Evolutionary conservation across 2,888 invertebrate genomes (phyloP), one percentile per base, ranked within the genome.

Genomic region (Ceraclea dissimilis): DNA sequence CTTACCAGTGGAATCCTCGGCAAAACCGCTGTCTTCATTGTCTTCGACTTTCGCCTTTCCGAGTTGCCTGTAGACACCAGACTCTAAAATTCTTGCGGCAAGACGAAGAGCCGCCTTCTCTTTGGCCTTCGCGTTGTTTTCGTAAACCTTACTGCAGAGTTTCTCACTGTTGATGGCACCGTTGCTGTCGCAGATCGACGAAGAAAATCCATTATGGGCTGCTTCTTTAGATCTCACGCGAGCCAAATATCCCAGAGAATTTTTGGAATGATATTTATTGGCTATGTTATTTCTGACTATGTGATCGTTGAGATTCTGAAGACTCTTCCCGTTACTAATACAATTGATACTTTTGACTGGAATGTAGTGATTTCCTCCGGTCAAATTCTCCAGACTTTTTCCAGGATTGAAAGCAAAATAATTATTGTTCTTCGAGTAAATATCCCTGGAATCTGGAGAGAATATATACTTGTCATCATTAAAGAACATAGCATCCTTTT

Each of bases 261-360:
- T 56, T 33, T 33, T 57, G 19, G 26, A 39, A 18, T 53, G 39
- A 39, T 47, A 52, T 16, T 70, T 72, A 2, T 64, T 62, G 5
- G 76, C 74, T 43, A 67, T 65, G 57, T 71, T 76, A 64, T 74
- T 68, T 60, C 74, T 74, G 33, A 74, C 63, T 52, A 66, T 68
- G 26, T 72, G 73, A 13, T 76, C 76, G 57, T 70, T 72, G 61
- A 78, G 68, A 62, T 76, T 77, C 63, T 78, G 77, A 60, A 76
- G 72, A 66, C 78, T 78, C 65, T 77, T 78, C 57, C 76, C 77
- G 1, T 76, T 69, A 46, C 70, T 65, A 5, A 58, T 19, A 6
- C 50, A 51, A 49, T 60, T 51, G 6, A 48, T 57, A n/a, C 49
- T 59, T 21, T 59, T 57, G 34, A 59, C 26, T 1, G 60, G 49